phyloP scores from a whole-genome alignment of 2,797 vertebrate species.

The Chelonia mydas region DNA sequence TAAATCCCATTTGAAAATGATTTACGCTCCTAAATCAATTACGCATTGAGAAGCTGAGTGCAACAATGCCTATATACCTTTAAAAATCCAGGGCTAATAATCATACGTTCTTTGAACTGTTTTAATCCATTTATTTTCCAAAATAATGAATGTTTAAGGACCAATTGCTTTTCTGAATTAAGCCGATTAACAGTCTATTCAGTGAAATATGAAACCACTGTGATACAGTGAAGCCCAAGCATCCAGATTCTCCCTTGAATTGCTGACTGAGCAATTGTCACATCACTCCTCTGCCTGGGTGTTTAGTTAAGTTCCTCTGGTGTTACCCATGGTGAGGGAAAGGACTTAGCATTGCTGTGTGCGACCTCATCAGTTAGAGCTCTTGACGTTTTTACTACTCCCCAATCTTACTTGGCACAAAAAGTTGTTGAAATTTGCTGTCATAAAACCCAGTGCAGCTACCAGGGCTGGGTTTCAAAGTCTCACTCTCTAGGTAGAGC shows the following conservation, averaged over 20 bases:
- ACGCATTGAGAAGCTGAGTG: not conserved
- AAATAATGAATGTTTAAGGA: not conserved
- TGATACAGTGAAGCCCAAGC: constrained; percentile 53
- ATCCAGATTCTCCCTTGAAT: constrained; percentile 50
- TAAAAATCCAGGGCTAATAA: not conserved
- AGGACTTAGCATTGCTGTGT: constrained; percentile 8
- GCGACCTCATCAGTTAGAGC: not conserved
- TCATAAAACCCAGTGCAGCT: not conserved
- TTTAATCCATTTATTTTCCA: constrained; percentile 5
- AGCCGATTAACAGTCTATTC: constrained; percentile 7
- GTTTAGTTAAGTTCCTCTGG: constrained; percentile 45
- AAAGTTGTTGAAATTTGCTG: constrained; percentile 51
- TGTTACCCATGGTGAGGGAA: constrained; percentile 47
- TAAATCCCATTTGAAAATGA: not conserved
- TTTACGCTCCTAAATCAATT: not conserved
- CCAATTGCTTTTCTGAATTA: constrained; percentile 40
- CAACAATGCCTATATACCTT: not conserved
- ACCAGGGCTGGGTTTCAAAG: constrained; percentile 23
- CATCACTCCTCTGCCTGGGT: not conserved
- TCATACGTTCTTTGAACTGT: not conserved
- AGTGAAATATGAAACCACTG: constrained; percentile 44
- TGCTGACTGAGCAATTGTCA: constrained; percentile 56
- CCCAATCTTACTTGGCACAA: not conserved
- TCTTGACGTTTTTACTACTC: constrained; percentile 1
- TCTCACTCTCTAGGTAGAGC: not conserved